These are phyloP conservation scores for Leptopilina syphax DNA, from an alignment of 2,888 invertebrate genomes.

Conservation along the genomic window DNA sequence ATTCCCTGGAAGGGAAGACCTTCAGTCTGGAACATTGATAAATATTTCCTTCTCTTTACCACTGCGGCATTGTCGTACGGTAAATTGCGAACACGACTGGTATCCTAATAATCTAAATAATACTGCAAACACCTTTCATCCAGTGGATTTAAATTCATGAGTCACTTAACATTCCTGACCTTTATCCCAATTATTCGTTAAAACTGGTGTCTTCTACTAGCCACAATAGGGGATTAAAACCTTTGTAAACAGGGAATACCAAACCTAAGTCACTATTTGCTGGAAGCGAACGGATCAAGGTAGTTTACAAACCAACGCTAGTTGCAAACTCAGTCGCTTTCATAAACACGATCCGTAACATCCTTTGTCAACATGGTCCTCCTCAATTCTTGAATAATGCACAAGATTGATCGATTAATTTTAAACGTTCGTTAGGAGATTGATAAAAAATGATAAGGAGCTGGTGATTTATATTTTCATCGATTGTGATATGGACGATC, in stretches of 20 bases:
- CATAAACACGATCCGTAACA: slow-evolving; percentile 43
- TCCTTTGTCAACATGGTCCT: slow-evolving; percentile 36
- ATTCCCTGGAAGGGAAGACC: too few relatives aligned
- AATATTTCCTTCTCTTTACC: too few relatives aligned
- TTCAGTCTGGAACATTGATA: too few relatives aligned
- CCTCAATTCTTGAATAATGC: slow-evolving; percentile 55
- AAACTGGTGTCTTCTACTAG: not conserved
- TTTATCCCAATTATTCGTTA: not conserved
- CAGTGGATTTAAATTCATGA: not conserved
- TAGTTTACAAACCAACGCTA: slow-evolving; percentile 20
- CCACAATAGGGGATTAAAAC: slow-evolving; percentile 12
- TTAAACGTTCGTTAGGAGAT: not conserved
- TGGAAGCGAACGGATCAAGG: slow-evolving; percentile 1
- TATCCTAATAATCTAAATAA: too few relatives aligned
- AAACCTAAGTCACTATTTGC: slow-evolving; percentile 28
- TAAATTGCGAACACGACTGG: too few relatives aligned
- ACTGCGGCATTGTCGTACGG: too few relatives aligned
- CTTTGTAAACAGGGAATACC: slow-evolving; percentile 21
- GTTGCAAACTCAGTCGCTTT: slow-evolving; percentile 13
- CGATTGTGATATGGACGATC: too few relatives aligned
- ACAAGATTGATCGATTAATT: slow-evolving; percentile 40
- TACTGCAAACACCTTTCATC: too few relatives aligned
- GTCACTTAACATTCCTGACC: not conserved
- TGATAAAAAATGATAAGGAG: not conserved
- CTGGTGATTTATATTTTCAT: not conserved